Evolutionary conservation across 2,888 invertebrate genomes (phyloP).

Genomic region (Drosophila paranaensis): DNA sequence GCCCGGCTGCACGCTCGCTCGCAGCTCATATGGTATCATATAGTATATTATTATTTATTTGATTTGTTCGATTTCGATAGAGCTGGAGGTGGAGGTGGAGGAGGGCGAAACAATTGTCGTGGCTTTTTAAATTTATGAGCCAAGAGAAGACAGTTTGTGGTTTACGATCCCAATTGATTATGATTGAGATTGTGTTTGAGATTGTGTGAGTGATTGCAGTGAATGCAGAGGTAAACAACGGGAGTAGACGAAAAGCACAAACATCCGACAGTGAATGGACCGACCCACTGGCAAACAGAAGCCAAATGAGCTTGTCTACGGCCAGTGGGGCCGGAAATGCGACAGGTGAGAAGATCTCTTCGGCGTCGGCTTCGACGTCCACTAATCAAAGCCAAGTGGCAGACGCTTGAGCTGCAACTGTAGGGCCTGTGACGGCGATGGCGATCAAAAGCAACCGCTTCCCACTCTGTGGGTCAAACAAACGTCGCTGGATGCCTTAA

Average conservation of each 20-base stretch:
- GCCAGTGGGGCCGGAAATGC: constrained; percentile 58
- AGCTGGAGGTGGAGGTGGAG: neutral
- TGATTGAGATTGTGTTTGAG: constrained; percentile 45
- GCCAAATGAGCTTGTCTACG: constrained; percentile 76
- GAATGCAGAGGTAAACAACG: constrained; percentile 66
- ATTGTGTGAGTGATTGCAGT: constrained; percentile 58
- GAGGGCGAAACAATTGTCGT: constrained; percentile 5
- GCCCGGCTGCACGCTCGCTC: constrained; percentile 27
- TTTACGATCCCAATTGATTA: constrained; percentile 17
- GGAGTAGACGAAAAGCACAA: constrained; percentile 63
- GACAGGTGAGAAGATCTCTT: constrained; percentile 22
- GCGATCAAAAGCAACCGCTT: constrained; percentile 63
- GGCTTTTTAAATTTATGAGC: constrained; percentile 18
- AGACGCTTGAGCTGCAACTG: constrained; percentile 70
- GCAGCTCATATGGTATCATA: constrained; percentile 37
- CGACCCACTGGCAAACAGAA: constrained; percentile 65
- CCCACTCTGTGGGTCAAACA: constrained; percentile 73
- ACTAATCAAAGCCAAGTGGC: constrained; percentile 69
- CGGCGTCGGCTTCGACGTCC: constrained; percentile 37
- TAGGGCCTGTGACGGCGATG: constrained; percentile 51
- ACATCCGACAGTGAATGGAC: constrained; percentile 62
- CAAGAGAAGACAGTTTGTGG: constrained; percentile 29
- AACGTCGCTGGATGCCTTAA: constrained; percentile 66
- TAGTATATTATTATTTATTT: constrained; percentile 44
- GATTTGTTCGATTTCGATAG: constrained; percentile 46